Evolutionary conservation across 2,113 vertebrate genomes (phyloP).

Genomic region (Pygoscelis antarcticus): DNA sequence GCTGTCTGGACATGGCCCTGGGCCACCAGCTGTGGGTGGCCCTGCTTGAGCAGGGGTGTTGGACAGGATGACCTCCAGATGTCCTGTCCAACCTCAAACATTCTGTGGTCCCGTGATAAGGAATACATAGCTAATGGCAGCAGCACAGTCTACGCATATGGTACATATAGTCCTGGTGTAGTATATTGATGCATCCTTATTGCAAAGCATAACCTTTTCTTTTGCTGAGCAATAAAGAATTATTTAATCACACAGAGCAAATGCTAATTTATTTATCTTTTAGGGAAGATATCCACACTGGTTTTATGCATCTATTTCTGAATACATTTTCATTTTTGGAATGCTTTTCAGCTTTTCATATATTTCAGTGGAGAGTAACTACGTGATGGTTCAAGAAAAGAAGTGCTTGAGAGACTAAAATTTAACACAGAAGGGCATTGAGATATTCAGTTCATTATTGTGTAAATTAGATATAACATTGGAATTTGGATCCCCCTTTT

Average conservation of each 20-base stretch:
- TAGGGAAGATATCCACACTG: not conserved
- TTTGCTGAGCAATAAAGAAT: not conserved
- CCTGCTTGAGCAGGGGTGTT: not conserved
- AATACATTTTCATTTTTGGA: not conserved
- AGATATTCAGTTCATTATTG: not conserved
- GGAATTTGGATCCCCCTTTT: not conserved
- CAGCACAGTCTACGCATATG: not conserved
- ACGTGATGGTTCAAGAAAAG: not conserved
- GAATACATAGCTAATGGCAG: not conserved
- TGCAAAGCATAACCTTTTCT: not conserved
- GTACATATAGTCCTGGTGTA: not conserved
- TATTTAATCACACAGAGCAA: not conserved
- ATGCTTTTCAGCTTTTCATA: not conserved
- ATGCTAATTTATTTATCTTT: not conserved
- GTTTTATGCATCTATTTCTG: not conserved
- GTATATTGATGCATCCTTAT: not conserved
- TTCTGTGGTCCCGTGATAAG: not conserved
- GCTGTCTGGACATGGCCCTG: not conserved
- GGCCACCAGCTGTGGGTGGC: not conserved
- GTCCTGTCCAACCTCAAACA: fast-evolving
- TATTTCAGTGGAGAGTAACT: not conserved
- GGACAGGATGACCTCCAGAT: not conserved
- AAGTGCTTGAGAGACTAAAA: not conserved
- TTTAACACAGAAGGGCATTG: not conserved
- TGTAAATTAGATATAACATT: not conserved